Percentiles rank a stretch among this genome's conserved stretches.
Conservation (phyloP, 2,113 vertebrate species). For the Elanoides forficatus region DNA sequence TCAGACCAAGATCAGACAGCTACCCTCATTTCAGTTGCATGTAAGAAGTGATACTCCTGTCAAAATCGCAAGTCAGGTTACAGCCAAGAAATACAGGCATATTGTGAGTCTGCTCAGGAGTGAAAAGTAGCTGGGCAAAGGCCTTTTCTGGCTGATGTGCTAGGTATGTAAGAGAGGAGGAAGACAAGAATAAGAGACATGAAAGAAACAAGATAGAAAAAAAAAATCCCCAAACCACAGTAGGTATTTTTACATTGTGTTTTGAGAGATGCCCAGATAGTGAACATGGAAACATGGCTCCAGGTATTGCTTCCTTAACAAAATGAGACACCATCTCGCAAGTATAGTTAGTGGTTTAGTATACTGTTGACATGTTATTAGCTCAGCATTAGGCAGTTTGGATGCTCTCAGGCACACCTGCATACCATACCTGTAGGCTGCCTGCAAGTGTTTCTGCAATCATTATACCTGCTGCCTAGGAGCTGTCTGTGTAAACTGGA, state of each 20-base stretch:
- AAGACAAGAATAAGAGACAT: background rate
- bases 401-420: background rate
- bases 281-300: background rate
- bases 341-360: background rate
- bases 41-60: background rate
- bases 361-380: background rate
- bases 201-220: background rate
- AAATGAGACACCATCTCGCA: background rate
- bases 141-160: background rate
- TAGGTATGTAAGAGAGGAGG: background rate
- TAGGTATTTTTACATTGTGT: background rate
- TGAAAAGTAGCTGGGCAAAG: background rate
- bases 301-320: background rate
- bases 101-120: background rate
- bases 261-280: background rate
- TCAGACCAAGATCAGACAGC: background rate
- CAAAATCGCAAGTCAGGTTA: background rate
- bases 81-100: background rate
- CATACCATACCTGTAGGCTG: background rate
- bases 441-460: background rate
- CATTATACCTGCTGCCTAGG: background rate
- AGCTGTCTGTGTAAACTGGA: background rate
- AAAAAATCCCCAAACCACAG: background rate
- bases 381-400: background rate
- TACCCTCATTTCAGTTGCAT: background rate